Conservation (phyloP, 2,797 vertebrate species). For the Hydrocynus forskahlii region DNA sequence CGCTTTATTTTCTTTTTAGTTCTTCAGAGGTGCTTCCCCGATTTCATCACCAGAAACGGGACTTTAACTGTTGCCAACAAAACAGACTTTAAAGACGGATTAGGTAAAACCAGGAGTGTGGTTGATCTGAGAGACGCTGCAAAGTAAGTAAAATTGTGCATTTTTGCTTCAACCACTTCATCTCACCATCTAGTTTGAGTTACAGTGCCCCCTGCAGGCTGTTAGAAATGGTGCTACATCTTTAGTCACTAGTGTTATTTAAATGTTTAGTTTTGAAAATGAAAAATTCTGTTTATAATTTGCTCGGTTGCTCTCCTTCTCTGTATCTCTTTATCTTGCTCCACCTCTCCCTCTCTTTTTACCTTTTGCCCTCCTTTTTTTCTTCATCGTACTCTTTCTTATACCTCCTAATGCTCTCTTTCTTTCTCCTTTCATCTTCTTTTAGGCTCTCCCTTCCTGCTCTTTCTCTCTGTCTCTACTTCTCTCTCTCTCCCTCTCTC, state of each 20-base stretch:
- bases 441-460: not conserved
- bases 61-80: slow-evolving; percentile 86
- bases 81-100: slow-evolving; percentile 86
- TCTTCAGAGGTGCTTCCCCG: slow-evolving; percentile 94
- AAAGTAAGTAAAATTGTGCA: slow-evolving; percentile 79
- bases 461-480: no score
- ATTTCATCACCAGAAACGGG: slow-evolving; percentile 89
- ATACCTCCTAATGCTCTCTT: no score
- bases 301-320: not conserved
- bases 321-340: no score
- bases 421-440: no score
- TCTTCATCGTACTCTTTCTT: no score
- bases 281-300: not conserved
- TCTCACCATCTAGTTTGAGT: not conserved
- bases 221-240: no score
- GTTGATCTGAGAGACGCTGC: slow-evolving; percentile 87
- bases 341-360: not conserved
- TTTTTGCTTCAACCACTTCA: not conserved
- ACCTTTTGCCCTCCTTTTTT: no score
- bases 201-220: not conserved
- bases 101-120: slow-evolving; percentile 82
- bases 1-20: slow-evolving; percentile 71
- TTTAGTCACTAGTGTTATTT: not conserved
- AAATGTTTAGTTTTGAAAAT: no score
- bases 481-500: not conserved